Evolutionary conservation across 2,113 vertebrate species (phyloP).

Genomic region (Corvus moneduloides): DNA sequence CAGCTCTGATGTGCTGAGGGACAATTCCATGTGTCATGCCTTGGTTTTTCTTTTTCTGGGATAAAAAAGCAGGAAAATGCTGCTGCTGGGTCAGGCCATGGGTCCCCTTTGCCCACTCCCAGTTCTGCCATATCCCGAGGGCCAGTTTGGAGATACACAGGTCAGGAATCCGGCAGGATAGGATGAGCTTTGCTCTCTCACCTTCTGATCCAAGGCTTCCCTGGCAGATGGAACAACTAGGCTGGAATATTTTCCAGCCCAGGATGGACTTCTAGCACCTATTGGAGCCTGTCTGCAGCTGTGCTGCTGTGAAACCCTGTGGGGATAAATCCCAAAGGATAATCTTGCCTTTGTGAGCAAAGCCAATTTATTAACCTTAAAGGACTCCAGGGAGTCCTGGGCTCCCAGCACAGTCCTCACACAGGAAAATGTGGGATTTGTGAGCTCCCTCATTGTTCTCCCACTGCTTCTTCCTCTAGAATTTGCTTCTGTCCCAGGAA

Average conservation of each 20-base stretch:
- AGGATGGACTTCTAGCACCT: background rate
- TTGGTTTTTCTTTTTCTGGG: background rate
- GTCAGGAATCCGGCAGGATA: background rate
- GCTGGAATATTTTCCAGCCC: background rate
- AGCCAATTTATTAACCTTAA: background rate
- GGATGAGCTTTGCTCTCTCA: background rate
- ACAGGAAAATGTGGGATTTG: background rate
- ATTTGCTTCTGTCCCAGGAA: background rate
- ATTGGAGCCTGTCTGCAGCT: background rate
- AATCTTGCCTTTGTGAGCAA: background rate
- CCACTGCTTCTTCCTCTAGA: background rate
- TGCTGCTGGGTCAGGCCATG: background rate
- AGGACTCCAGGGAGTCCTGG: background rate
- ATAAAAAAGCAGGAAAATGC: background rate
- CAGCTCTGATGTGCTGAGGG: background rate
- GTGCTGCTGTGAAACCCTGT: background rate
- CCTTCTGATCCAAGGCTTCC: background rate
- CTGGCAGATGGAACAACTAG: background rate
- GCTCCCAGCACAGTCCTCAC: background rate
- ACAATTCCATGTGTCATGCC: accelerated
- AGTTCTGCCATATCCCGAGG: background rate
- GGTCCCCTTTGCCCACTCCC: background rate
- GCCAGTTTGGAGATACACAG: background rate
- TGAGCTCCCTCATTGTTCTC: accelerated
- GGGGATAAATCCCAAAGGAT: background rate